Conservation (phyloP, 2,888 invertebrate genomes). For the Hipparchia sbordonii region DNA sequence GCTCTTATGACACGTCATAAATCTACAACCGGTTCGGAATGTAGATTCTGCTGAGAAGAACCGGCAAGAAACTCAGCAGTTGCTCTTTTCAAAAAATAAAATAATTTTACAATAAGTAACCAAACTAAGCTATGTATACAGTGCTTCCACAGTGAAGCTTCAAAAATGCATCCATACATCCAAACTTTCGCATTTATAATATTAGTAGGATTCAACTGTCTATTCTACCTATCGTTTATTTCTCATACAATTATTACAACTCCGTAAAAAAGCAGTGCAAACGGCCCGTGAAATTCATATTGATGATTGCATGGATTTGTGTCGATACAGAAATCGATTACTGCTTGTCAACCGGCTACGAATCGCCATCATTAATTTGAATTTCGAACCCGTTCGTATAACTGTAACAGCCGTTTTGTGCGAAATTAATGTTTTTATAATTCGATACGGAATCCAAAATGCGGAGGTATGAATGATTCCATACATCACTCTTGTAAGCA, state of each 20-base stretch:
- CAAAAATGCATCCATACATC: no score
- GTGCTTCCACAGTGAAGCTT: no score
- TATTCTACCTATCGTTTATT: slow-evolving; percentile 4
- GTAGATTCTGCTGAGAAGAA: no score
- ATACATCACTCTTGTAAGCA: neutral
- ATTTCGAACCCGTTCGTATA: slow-evolving; percentile 48
- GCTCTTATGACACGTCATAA: no score
- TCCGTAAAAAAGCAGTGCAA: slow-evolving; percentile 33
- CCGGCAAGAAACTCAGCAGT: no score
- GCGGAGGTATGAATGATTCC: slow-evolving; percentile 4
- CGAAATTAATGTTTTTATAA: slow-evolving; percentile 35
- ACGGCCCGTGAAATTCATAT: slow-evolving; percentile 71
- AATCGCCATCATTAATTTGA: slow-evolving; percentile 53
- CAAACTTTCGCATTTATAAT: no score
- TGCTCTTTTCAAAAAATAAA: no score
- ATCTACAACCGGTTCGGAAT: no score
- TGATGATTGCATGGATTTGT: slow-evolving; percentile 64
- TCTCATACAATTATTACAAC: neutral
- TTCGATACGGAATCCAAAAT: slow-evolving; percentile 33
- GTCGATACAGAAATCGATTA: slow-evolving; percentile 44
- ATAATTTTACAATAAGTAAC: no score
- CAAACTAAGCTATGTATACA: no score
- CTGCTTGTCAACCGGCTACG: slow-evolving; percentile 39
- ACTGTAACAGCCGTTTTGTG: slow-evolving; percentile 33
- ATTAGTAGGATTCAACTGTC: neutral